These are phyloP conservation scores for Cossypha caffra DNA, from an alignment of 2,797 vertebrate genomes.

Conservation along the genomic window DNA sequence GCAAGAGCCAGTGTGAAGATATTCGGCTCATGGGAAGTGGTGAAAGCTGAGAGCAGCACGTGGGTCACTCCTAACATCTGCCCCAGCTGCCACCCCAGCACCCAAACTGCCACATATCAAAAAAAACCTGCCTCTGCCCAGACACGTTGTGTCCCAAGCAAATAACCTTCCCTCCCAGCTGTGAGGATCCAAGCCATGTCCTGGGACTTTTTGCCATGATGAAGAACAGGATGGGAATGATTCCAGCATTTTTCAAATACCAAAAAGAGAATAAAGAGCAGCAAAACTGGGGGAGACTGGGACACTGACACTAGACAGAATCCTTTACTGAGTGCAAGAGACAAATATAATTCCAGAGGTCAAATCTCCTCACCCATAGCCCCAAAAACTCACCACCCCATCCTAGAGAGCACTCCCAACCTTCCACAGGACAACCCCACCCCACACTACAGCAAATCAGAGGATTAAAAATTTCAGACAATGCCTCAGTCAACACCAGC, in stretches of 20 bases:
- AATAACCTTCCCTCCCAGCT: background rate
- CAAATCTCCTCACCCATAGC: background rate
- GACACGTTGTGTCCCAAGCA: background rate
- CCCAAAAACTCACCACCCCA: background rate
- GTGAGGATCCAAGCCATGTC: background rate
- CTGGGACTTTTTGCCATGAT: background rate
- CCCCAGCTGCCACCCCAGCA: background rate
- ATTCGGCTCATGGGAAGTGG: background rate
- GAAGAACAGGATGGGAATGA: background rate
- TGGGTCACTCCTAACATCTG: accelerated
- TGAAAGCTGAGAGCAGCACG: background rate
- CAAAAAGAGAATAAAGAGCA: background rate
- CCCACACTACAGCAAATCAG: accelerated
- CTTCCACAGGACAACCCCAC: background rate
- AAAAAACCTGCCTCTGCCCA: background rate
- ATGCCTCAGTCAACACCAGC: accelerated
- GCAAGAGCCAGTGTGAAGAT: accelerated
- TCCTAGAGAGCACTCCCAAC: background rate
- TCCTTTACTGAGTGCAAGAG: background rate
- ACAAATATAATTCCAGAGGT: accelerated
- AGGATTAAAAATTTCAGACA: background rate
- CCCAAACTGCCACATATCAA: accelerated
- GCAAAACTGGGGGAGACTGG: background rate
- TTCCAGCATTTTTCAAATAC: background rate
- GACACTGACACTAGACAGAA: background rate